Base-by-base conservation (phyloP, 2,113 vertebrate species). In the Campylomormyrus numenius region DNA sequence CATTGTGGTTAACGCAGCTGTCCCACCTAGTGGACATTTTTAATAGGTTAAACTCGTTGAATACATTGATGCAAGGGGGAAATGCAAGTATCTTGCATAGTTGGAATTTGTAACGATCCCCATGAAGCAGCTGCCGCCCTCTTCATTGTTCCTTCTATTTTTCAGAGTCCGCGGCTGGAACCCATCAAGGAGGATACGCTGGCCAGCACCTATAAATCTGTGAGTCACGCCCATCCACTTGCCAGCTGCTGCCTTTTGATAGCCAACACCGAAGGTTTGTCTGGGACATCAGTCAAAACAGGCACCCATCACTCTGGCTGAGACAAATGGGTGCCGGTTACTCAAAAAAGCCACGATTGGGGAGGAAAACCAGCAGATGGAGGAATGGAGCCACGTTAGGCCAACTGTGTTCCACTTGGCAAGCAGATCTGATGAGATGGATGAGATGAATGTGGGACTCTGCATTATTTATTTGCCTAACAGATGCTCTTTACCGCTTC, bases 171-270 rank as follows among this genome's bases (percentile, higher is more conserved):
- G 0, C 27, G 50, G 8, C 77, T 89, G 74, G 89, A 89, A 21
- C 89, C 89, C 48, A 5, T 89, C 31, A 89, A 84, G 48, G 89
- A 89, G 48, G 89, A 89, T 3, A 45, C 74, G 4, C 70, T 89
- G 49, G 89, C 89, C 77, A 84, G 89, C 31, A 80, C 89, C 24
- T 89, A 89, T 31, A 89, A 89, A 56, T 80, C 89, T 21, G 89
- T 89, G 74, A 89, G 89, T 53, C 17, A 21, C 31, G 1, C 49
- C 84, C 13, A 9, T 19, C 45, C 83, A 49, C 42, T 24, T 21
- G 24, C 62, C 62, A 31, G 62, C n/a, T 70, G 45, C 48, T 27
- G 49, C 46, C 85, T 50, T 50, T 52, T 50, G 24, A 48, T 48
- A 27, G 48, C 85, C 46, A 31, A 11, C 46, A 49, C 46, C 17